phyloP scores from a whole-genome alignment of 2,888 invertebrate genomes.

The Leptinotarsa rubiginosa region DNA sequence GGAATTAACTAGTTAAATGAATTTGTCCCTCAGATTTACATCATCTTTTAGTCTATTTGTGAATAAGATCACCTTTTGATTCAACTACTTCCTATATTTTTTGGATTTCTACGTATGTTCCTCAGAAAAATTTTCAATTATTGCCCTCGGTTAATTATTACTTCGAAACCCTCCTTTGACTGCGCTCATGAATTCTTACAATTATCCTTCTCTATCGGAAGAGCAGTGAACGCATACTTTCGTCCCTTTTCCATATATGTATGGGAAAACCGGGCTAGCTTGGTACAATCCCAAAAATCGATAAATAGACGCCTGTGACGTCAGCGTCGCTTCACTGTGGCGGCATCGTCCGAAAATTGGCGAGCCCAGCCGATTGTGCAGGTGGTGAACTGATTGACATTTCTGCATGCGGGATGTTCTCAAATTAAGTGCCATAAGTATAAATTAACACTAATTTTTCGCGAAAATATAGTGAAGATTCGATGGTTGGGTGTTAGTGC shows the following conservation, averaged over 20 bases:
- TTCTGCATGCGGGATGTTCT: constrained; percentile 63
- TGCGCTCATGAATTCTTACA: constrained; percentile 29
- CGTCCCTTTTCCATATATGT: constrained; percentile 47
- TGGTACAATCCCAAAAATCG: constrained; percentile 61
- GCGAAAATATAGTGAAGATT: constrained; percentile 25
- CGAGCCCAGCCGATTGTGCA: constrained; percentile 63
- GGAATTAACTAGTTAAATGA: no score
- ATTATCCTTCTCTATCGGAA: constrained; percentile 50
- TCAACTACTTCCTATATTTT: no score
- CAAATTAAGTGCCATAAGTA: constrained; percentile 55
- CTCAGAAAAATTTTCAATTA: not conserved
- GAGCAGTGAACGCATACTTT: constrained; percentile 32
- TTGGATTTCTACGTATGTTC: no score
- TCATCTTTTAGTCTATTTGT: no score
- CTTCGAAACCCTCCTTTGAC: not conserved
- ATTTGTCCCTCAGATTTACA: no score
- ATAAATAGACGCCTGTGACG: constrained; percentile 67
- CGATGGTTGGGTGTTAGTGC: constrained; percentile 6
- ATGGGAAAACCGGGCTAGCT: constrained; percentile 56
- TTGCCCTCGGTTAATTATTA: not conserved
- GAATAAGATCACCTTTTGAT: no score
- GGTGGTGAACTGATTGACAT: constrained; percentile 67
- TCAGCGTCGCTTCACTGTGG: constrained; percentile 62
- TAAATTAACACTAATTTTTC: constrained; percentile 42
- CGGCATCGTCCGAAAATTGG: constrained; percentile 61